These are phyloP conservation scores for Vannuccia rotundouncinata DNA, from an alignment of 2,888 invertebrate genomes.

Conservation along the genomic window DNA sequence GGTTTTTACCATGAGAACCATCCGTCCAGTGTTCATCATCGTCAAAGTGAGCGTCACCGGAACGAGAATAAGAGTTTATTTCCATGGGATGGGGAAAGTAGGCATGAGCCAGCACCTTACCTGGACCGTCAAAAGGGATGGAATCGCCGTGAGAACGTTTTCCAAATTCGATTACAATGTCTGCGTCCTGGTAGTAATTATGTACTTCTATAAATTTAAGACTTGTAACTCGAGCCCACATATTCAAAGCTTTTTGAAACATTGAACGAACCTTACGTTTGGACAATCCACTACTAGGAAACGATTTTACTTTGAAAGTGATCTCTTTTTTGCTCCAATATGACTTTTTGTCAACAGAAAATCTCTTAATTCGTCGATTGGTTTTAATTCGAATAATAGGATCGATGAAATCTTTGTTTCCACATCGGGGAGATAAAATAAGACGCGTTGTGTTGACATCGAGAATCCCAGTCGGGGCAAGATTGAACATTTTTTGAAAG, in stretches of 20 bases:
- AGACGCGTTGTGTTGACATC: constrained; percentile 70
- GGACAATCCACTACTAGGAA: constrained; percentile 29
- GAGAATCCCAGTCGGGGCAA: constrained; percentile 75
- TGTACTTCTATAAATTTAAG: constrained; percentile 32
- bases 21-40: constrained; percentile 76
- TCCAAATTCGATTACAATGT: constrained; percentile 35
- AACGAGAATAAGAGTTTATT: constrained; percentile 57
- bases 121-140: constrained; percentile 39
- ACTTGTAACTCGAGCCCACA: constrained; percentile 34
- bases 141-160: constrained; percentile 62
- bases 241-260: constrained; percentile 30
- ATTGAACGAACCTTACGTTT: constrained; percentile 5
- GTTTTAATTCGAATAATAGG: background rate
- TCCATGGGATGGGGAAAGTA: constrained; percentile 70
- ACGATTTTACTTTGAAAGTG: constrained; percentile 32
- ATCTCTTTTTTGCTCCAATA: constrained; percentile 5
- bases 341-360: constrained; percentile 31
- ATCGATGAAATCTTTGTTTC: constrained; percentile 66
- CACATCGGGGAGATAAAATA: constrained; percentile 74
- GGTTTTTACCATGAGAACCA: background rate
- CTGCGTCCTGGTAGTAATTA: constrained; percentile 37
- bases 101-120: constrained; percentile 80
- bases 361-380: constrained; percentile 14
- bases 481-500: constrained; percentile 26
- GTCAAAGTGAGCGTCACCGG: constrained; percentile 86